A percentile compares a stretch with the other conserved stretches of the same genome.
These are phyloP conservation scores for Crotalus helleri DNA, from an alignment of 2,113 vertebrate genomes.

Conservation along the genomic window DNA sequence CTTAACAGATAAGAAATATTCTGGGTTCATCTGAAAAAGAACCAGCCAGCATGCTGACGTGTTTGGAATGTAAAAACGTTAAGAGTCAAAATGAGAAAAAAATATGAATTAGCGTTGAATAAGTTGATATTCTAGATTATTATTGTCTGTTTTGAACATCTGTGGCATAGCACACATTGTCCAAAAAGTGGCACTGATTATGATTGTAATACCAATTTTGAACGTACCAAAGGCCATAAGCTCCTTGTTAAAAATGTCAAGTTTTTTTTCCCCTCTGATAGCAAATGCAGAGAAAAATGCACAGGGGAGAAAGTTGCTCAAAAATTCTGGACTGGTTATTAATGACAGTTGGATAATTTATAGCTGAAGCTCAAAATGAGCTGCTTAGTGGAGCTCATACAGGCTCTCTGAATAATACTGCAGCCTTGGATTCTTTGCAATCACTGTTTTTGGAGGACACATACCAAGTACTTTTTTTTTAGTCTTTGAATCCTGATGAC, in stretches of 20 bases:
- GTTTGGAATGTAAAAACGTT: neutral
- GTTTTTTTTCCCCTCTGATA: neutral
- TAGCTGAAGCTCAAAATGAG: neutral
- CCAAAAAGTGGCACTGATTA: neutral
- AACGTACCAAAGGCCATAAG: neutral
- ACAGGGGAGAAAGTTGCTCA: neutral
- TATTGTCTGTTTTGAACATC: neutral
- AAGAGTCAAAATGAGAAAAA: neutral
- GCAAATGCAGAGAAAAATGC: neutral
- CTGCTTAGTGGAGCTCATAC: neutral
- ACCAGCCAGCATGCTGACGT: neutral
- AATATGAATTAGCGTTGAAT: neutral
- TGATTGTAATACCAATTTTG: neutral
- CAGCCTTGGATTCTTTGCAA: neutral
- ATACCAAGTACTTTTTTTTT: neutral
- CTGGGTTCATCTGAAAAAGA: neutral
- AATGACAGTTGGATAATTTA: neutral
- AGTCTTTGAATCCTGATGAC: neutral
- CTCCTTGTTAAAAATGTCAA: neutral
- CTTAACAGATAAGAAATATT: neutral
- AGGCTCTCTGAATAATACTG: neutral
- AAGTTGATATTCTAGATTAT: neutral
- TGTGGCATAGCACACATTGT: neutral
- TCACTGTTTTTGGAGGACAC: neutral
- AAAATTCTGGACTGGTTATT: neutral